These are phyloP conservation scores for Polia nebulosa DNA, from an alignment of 2,888 invertebrate genomes.

Conservation along the genomic window DNA sequence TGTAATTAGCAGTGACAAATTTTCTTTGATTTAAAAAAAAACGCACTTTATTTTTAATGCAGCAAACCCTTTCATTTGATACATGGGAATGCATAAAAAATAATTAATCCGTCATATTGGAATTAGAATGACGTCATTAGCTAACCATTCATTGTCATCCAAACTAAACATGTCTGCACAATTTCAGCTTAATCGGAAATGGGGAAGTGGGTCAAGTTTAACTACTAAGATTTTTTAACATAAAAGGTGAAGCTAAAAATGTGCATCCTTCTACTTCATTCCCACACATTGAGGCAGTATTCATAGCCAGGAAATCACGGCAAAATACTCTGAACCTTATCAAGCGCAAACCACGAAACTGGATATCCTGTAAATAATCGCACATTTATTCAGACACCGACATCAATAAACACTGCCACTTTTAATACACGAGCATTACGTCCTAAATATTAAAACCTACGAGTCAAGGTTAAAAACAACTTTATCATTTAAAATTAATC, in stretches of 20 bases:
- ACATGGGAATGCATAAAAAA: no score
- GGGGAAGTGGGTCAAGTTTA: no score
- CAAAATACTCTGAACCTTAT: constrained; percentile 34
- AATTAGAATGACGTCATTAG: no score
- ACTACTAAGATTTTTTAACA: no score
- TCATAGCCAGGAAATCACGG: constrained; percentile 30
- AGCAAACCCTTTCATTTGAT: no score
- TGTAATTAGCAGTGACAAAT: no score
- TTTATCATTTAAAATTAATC: constrained; percentile 48
- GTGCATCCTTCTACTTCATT: background rate
- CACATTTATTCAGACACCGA: constrained; percentile 45
- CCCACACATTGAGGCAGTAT: constrained; percentile 5
- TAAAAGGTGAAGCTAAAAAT: background rate
- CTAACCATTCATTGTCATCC: no score
- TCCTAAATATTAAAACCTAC: constrained; percentile 56
- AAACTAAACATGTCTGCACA: no score
- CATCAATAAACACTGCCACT: constrained; percentile 49
- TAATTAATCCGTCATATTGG: no score
- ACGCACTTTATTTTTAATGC: no score
- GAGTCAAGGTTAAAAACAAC: constrained; percentile 61
- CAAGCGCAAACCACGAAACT: constrained; percentile 31
- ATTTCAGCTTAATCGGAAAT: no score
- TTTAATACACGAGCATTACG: constrained; percentile 44
- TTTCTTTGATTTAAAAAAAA: no score
- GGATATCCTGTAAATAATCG: constrained; percentile 40